Percentiles rank a stretch among this genome's conserved stretches.
phyloP scores from a whole-genome alignment of 2,797 vertebrate species.

The Sparidentex hasta region DNA sequence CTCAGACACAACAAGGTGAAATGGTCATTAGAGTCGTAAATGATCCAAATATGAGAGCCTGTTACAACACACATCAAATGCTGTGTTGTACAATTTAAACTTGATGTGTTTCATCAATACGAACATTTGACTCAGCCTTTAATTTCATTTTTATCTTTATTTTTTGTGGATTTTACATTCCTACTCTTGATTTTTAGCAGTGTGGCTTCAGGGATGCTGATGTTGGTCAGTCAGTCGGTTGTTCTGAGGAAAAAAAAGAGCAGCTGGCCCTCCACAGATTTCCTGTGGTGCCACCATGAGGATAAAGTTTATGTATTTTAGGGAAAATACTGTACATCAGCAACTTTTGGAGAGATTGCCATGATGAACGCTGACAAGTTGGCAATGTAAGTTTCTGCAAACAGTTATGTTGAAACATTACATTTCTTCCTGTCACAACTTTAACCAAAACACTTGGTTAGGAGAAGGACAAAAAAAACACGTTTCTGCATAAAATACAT shows the following conservation, averaged over 20 bases:
- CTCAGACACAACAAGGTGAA: background rate
- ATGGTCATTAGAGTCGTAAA: no score
- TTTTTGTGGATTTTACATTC: background rate
- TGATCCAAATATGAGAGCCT: background rate
- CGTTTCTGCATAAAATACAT: no score
- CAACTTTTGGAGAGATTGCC: background rate
- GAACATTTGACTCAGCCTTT: background rate
- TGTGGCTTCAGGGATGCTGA: background rate
- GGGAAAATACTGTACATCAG: no score
- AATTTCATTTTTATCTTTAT: background rate
- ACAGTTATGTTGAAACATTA: no score
- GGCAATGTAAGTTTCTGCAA: no score
- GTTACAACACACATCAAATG: background rate
- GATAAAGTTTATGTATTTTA: background rate
- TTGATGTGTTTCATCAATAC: background rate
- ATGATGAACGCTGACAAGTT: no score
- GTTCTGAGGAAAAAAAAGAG: no score
- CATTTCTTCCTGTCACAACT: no score
- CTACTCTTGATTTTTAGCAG: background rate
- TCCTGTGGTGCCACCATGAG: background rate
- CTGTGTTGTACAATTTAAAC: background rate
- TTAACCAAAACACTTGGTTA: no score
- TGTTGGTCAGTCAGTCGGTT: background rate
- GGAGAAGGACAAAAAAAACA: no score
- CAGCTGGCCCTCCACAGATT: background rate